phyloP scores from a whole-genome alignment of 1,140 invertebrate genomes.

The Eupristina koningsbergeri region DNA sequence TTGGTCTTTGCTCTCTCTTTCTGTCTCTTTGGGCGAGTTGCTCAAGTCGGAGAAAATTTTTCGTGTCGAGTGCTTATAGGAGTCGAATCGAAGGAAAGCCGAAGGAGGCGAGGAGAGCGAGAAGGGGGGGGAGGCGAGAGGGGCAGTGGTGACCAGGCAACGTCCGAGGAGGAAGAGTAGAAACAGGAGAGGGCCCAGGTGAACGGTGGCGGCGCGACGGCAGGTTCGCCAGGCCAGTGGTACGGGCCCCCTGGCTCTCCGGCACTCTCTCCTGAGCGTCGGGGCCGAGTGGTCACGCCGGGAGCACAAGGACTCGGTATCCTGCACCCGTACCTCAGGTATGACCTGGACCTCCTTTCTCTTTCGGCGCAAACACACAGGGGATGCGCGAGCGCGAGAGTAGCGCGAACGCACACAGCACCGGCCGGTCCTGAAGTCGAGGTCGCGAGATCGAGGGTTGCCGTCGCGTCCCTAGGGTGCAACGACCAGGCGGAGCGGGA shows the following conservation, averaged over 20 bases:
- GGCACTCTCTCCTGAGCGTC: slow-evolving; percentile 47
- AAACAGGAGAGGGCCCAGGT: slow-evolving; percentile 39
- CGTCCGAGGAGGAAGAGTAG: slow-evolving; percentile 18
- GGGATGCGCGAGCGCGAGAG: neutral
- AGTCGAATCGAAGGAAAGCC: neutral
- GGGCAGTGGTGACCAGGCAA: slow-evolving; percentile 22
- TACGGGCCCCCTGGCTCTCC: slow-evolving; percentile 21
- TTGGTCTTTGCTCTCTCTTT: neutral
- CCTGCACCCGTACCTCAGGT: slow-evolving; percentile 5
- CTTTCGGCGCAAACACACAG: neutral
- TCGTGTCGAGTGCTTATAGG: neutral
- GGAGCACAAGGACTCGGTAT: neutral
- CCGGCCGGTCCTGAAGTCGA: neutral
- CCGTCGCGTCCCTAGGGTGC: neutral
- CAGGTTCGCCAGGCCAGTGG: slow-evolving; percentile 44
- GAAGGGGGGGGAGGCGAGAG: neutral
- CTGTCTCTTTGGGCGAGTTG: neutral
- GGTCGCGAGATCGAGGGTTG: neutral
- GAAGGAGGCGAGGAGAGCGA: neutral
- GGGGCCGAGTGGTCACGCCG: neutral
- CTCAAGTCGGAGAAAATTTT: neutral
- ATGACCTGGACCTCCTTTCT: slow-evolving; percentile 45
- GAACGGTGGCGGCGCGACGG: slow-evolving; percentile 38
- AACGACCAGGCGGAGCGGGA: neutral
- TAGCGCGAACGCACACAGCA: neutral